These are phyloP conservation scores for Peromyscus maniculatus DNA, from an alignment of 2,113 vertebrate species.

Conservation along the genomic window DNA sequence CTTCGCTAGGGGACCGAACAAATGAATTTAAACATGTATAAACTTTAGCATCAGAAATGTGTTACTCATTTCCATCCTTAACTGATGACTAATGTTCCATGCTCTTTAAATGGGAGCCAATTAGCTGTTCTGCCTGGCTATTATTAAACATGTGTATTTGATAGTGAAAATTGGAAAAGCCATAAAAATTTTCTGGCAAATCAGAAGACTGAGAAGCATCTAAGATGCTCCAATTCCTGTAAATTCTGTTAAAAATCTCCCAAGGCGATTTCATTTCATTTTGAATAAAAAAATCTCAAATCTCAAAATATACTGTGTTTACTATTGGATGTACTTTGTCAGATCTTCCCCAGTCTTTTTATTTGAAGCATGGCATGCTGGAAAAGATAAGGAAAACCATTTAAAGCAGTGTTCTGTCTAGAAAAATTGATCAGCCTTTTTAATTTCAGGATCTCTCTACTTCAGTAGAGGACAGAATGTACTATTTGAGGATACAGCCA, in stretches of 20 bases:
- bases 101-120: constrained; percentile 55
- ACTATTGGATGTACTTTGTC: background rate
- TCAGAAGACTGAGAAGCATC: background rate
- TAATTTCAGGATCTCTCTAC: constrained; percentile 5
- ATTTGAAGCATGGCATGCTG: background rate
- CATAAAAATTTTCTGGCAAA: constrained; percentile 25
- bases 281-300: background rate
- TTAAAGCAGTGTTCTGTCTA: background rate
- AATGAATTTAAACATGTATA: constrained; percentile 47
- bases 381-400: background rate
- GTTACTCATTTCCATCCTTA: constrained; percentile 71
- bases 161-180: constrained; percentile 52
- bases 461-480: constrained; percentile 48
- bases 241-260: constrained; percentile 37
- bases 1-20: constrained; percentile 21
- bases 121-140: constrained; percentile 46
- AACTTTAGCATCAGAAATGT: constrained; percentile 60
- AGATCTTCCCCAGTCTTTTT: background rate
- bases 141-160: constrained; percentile 64
- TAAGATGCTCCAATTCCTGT: background rate
- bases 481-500: constrained; percentile 27
- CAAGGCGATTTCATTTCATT: constrained; percentile 4
- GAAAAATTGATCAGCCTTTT: constrained; percentile 17
- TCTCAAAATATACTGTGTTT: background rate
- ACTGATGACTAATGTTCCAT: constrained; percentile 14